Conservation (phyloP, 2,113 vertebrate species). For the Perca schrenkii region DNA sequence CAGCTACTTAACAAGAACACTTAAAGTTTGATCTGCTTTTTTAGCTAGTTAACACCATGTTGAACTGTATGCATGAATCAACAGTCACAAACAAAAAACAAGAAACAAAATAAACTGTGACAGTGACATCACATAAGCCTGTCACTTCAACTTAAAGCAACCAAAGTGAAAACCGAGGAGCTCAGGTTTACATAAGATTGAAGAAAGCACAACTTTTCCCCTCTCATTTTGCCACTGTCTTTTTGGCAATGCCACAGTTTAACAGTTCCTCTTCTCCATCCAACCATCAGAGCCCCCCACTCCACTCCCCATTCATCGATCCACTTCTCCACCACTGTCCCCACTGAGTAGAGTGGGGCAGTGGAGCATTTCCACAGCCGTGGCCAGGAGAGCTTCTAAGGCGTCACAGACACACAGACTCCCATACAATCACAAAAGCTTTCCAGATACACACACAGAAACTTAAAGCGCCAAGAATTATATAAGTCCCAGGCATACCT, state of each 20-base stretch:
- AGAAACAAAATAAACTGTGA: slow-evolving; percentile 23
- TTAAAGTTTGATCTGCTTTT: background rate
- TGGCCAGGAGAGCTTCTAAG: slow-evolving; percentile 72
- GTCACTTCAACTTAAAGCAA: slow-evolving; percentile 33
- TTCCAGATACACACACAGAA: slow-evolving; percentile 56
- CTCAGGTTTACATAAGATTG: slow-evolving; percentile 51
- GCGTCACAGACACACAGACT: slow-evolving; percentile 51
- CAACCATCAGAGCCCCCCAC: slow-evolving; percentile 40
- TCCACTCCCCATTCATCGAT: slow-evolving; percentile 20
- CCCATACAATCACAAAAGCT: slow-evolving; percentile 41
- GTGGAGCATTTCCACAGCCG: slow-evolving; percentile 76
- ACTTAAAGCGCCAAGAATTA: slow-evolving; percentile 58
- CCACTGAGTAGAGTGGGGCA: slow-evolving; percentile 56
- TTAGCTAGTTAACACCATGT: background rate
- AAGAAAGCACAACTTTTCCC: slow-evolving; percentile 50
- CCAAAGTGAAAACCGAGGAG: slow-evolving; percentile 27
- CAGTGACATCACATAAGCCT: slow-evolving; percentile 27
- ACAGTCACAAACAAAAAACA: slow-evolving; percentile 4
- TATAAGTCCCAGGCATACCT: slow-evolving; percentile 58
- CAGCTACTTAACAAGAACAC: background rate
- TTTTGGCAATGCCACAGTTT: slow-evolving; percentile 27
- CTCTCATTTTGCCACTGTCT: slow-evolving; percentile 44
- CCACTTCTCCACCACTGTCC: slow-evolving; percentile 47
- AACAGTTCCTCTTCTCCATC: slow-evolving; percentile 46
- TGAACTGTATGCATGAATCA: background rate